Evolutionary conservation across 2,888 invertebrate genomes (phyloP), one percentile per base, ranked within the genome.

Genomic region (Parnassius apollo): DNA sequence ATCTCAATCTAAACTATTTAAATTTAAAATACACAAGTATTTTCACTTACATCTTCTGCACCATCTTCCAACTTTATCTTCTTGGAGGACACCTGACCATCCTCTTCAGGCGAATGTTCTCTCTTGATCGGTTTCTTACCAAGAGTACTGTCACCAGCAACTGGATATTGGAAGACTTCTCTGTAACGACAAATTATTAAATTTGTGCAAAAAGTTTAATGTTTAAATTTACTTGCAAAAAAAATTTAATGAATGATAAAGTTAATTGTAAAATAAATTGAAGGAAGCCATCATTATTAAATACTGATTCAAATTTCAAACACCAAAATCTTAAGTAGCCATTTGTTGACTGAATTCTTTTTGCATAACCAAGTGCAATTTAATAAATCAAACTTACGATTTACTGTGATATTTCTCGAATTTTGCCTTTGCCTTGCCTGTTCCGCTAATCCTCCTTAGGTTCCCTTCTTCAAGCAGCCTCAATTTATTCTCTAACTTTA

Each of bases 331-430:
- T 35, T 35, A 35, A 35, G 4, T 35, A 35, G 35, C 35, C 4
- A 7, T 35, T 35, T 7, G 35, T 7, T 35, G 35, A 35, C 35
- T 7, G 7, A 35, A 35, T 35, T 7, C 0, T 35, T 35, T 35
- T 35, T 35, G 35, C 35, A 35, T 35, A 35, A 7, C 35, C 3
- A 35, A 35, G 3, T 7, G 0, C 7, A 35, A 35, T 35, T 35
- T 35, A 35, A 46, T 61, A 65, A 60, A 59, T 42, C 22, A 4
- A 46, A 77, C 86, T 84, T 53, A 91, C 95, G 95, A 95, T 85
- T 95, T 95, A 70, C 95, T 94, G 73, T 98, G 96, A 81, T 98
- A 99, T 88, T 98, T 98, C 75, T 98, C 98, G 80, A 98, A 97
- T 81, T 96, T 97, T 1, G 96, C 96, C 77, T 96, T 96, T 1